Percentiles rank a stretch among this genome's conserved stretches.
Evolutionary conservation across 2,797 vertebrate genomes (phyloP).

Genomic region (Melanotaenia parkinsoni): DNA sequence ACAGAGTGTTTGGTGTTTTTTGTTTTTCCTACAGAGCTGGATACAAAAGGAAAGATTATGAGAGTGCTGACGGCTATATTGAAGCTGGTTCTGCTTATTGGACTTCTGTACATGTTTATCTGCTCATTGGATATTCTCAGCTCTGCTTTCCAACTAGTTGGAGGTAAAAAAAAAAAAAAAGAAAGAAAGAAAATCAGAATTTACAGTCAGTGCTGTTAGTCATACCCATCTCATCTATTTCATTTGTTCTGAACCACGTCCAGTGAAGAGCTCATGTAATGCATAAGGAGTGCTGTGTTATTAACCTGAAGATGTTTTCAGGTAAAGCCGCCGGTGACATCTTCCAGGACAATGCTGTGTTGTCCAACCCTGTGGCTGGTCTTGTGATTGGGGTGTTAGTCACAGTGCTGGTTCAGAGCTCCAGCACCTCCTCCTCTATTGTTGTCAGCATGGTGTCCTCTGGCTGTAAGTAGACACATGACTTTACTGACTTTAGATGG

Average conservation of each 20-base stretch:
- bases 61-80: constrained; percentile 79
- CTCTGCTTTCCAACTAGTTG: constrained; percentile 95
- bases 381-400: constrained; percentile 96
- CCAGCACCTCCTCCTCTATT: constrained; percentile 96
- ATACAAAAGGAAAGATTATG: constrained; percentile 85
- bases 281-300: constrained; percentile 9
- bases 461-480: constrained; percentile 83
- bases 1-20: constrained; percentile 12
- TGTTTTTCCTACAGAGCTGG: constrained; percentile 83
- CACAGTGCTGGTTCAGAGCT: constrained; percentile 96
- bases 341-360: constrained; percentile 91
- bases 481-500: background rate
- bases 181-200: too few species aligned
- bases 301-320: constrained; percentile 50
- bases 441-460: constrained; percentile 99
- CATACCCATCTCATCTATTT: background rate
- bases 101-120: constrained; percentile 93
- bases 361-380: constrained; percentile 94
- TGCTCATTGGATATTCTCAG: constrained; percentile 96
- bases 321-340: constrained; percentile 96
- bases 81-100: constrained; percentile 85
- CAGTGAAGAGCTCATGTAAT: constrained; percentile 23
- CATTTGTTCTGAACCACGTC: background rate
- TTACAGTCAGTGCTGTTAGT: background rate
- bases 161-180: constrained; percentile 83